phyloP scores from a whole-genome alignment of 2,113 vertebrate species.

The Odobenus rosmarus region DNA sequence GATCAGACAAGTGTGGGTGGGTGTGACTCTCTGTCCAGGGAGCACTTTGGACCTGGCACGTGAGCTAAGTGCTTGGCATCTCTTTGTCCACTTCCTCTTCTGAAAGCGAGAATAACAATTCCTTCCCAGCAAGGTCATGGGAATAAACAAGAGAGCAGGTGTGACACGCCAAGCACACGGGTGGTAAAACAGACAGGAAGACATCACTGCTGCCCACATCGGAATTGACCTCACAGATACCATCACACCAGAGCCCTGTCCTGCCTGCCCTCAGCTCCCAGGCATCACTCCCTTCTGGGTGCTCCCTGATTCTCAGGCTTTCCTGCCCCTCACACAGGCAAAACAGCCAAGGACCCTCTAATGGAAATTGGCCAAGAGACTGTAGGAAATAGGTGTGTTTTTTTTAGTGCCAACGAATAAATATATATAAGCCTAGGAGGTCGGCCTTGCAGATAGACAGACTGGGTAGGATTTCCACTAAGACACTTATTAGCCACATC shows the following conservation, averaged over 20 bases:
- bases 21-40: background rate
- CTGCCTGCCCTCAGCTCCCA: background rate
- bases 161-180: background rate
- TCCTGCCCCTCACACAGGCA: background rate
- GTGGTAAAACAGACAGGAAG: background rate
- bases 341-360: background rate
- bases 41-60: background rate
- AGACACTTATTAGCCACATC: background rate
- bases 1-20: background rate
- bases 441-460: background rate
- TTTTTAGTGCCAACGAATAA: background rate
- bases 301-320: background rate
- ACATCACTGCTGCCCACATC: rapidly evolving
- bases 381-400: background rate
- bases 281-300: background rate
- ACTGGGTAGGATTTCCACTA: background rate
- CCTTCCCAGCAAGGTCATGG: no score
- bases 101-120: background rate
- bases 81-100: background rate
- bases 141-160: background rate
- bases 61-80: background rate
- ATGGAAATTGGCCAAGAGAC: background rate
- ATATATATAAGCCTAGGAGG: no score
- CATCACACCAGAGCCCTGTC: background rate
- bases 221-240: background rate